A percentile compares a stretch with the other conserved stretches of the same genome.
Evolutionary conservation across 2,113 vertebrate species (phyloP).

Genomic region (Ancistrus triradiatus): DNA sequence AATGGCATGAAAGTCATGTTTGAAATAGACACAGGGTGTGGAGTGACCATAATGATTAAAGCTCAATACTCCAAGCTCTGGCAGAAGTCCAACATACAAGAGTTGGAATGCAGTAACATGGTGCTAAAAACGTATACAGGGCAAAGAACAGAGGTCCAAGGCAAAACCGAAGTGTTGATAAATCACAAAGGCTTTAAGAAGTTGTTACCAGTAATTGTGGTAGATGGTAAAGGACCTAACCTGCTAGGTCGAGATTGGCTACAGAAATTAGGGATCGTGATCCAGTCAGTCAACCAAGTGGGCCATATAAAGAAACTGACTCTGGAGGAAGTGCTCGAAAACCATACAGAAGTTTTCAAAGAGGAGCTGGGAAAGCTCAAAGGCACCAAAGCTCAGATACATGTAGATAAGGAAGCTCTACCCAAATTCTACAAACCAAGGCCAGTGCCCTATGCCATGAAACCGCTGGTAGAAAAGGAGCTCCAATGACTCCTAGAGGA

Average conservation of each 20-base stretch:
- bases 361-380: not conserved
- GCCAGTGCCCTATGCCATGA: slow-evolving; percentile 25
- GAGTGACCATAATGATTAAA: not conserved
- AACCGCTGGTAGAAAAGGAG: slow-evolving; percentile 12
- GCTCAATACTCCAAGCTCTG: not conserved
- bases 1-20: not conserved
- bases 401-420: not conserved
- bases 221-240: not conserved
- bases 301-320: too few species aligned
- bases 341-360: not conserved
- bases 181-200: not conserved
- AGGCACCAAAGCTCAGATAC: not conserved
- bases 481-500: slow-evolving; percentile 8
- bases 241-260: not conserved
- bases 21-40: not conserved
- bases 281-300: not conserved
- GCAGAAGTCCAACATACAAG: not conserved
- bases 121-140: not conserved
- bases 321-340: not conserved
- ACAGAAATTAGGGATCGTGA: not conserved
- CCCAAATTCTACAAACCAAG: not conserved
- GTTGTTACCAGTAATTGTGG: not conserved
- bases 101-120: not conserved
- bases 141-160: not conserved
- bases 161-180: not conserved